Evolutionary conservation across 2,113 vertebrate genomes (phyloP).

Genomic region (Leucosticte australis): DNA sequence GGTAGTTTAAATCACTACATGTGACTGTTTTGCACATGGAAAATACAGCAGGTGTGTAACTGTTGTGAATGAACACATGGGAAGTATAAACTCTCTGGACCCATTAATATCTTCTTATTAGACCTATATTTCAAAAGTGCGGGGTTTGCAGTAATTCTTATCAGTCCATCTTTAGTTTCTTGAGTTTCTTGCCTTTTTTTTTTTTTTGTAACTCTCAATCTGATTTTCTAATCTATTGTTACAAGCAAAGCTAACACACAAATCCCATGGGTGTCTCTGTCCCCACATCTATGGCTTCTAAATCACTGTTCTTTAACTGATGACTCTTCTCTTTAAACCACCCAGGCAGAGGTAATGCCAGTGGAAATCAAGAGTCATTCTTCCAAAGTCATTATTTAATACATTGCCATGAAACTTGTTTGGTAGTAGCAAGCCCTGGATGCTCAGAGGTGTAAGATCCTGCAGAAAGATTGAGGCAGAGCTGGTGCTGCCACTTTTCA

Average conservation of each 20-base stretch:
- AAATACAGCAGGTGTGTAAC: neutral
- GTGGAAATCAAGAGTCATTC: conserved; percentile 17
- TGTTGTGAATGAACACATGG: neutral
- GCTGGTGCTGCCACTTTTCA: neutral
- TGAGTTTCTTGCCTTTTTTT: neutral
- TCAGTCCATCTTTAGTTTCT: neutral
- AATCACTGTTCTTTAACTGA: neutral
- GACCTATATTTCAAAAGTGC: neutral
- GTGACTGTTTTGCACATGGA: neutral
- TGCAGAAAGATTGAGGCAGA: neutral
- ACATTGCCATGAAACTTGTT: neutral
- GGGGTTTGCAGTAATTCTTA: neutral
- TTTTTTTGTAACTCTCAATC: neutral
- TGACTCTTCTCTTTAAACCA: neutral
- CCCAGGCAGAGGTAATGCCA: neutral
- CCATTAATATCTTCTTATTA: neutral
- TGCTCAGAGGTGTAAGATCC: neutral
- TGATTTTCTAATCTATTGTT: neutral
- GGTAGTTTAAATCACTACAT: neutral
- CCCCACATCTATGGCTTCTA: neutral
- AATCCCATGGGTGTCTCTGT: neutral
- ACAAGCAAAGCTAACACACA: neutral
- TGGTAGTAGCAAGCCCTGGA: neutral
- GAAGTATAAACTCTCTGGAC: neutral
- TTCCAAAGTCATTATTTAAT: neutral